Evolutionary conservation across 2,113 vertebrate genomes (phyloP), one percentile per base, ranked within the genome.

Genomic region (Gallinago undulata): DNA sequence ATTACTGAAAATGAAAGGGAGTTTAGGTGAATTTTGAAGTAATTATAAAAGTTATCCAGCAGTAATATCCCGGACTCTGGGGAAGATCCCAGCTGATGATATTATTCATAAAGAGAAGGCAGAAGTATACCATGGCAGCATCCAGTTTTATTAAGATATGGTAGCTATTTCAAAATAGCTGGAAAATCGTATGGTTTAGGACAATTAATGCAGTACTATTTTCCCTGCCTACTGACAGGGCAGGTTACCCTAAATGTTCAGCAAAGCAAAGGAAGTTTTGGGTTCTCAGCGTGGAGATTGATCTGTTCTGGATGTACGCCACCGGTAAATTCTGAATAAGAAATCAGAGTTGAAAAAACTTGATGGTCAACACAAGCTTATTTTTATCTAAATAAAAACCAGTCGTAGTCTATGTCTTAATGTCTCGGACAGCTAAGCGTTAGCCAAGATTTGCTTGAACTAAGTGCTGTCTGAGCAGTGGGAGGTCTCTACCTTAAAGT

Each of bases 281-380:
- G 21, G 6, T 60, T 75, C 24, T 80, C 19, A 15, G 19, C 7
- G 7, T 22, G 17, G 63, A 60, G 35, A 37, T 10, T 12, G 11
- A 7, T 53, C 11, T 1, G 0, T 43, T 51, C 23, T 63, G 28
- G n/a, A 13, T 47, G 33, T 13, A 31, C 2, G 56, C 0, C 19
- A 41, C 7, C 14, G 51, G 6, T 47, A 69, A 76, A 77, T 47
- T 56, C 39, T 21, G 23, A n/a, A 31, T 41, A 75, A 45, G 37
- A 60, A 51, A 2, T 12, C 4, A 5, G 9, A 51, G 10, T 5
- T 51, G 33, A 48, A 53, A 75, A 64, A 8, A 30, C 1, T 4
- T 62, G 22, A 19, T 1, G 19, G 35, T 13, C 15, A 77, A 17
- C 31, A 3, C 13, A 72, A 79, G 1, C 3, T 48, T 51, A 24